phyloP scores from a whole-genome alignment of 53 echinoderm and acorn worm species.

The Arbacia lixula region DNA sequence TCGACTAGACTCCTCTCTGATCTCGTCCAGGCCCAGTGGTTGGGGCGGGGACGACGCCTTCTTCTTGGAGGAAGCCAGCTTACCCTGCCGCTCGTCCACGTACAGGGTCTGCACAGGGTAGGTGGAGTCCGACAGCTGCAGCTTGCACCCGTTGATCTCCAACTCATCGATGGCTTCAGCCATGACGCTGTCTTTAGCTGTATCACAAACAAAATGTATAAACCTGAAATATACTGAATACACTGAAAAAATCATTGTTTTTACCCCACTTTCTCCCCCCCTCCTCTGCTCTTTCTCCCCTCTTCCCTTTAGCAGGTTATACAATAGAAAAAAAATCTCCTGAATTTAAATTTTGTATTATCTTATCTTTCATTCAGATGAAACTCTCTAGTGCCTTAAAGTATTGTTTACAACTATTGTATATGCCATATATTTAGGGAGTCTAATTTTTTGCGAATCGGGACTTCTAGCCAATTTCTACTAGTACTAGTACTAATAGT shows the following conservation, averaged over 20 bases:
- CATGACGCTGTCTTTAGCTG: not conserved
- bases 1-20: constrained; percentile 11
- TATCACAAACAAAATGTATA: not conserved
- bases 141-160: constrained; percentile 16
- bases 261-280: not conserved
- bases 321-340: too few species aligned
- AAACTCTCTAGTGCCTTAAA: too few species aligned
- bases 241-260: not conserved
- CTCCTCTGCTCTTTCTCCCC: too few species aligned
- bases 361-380: too few species aligned
- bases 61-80: constrained; percentile 36
- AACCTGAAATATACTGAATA: not conserved
- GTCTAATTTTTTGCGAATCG: too few species aligned
- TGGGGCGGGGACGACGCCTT: not conserved
- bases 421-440: too few species aligned
- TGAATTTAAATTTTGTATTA: too few species aligned
- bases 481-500: too few species aligned
- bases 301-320: too few species aligned
- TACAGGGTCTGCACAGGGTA: constrained; percentile 39
- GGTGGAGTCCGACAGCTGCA: constrained; percentile 34
- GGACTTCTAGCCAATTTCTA: too few species aligned
- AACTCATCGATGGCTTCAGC: too few species aligned
- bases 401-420: too few species aligned
- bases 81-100: constrained; percentile 27
- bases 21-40: constrained; percentile 2